Percentiles rank a stretch among this genome's conserved stretches.
Evolutionary conservation across 2,888 invertebrate species (phyloP).

Genomic region (Troides oblongomaculatus): DNA sequence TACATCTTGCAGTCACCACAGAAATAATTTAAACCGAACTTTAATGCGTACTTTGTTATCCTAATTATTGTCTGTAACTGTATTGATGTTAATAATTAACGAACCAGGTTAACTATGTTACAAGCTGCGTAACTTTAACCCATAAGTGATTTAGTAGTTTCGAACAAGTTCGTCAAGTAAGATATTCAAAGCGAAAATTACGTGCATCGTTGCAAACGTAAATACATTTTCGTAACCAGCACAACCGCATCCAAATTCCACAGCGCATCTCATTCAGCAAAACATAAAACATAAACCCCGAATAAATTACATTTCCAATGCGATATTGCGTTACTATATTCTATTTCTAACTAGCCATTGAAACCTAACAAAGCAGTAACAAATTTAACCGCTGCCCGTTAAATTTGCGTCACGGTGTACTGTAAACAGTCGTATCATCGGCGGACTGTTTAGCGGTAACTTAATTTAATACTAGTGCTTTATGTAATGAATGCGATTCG

Average conservation of each 20-base stretch:
- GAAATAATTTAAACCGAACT: no score
- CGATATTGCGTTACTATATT: constrained; percentile 43
- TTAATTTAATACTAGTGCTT: constrained; percentile 55
- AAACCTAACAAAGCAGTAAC: constrained; percentile 31
- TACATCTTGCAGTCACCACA: no score
- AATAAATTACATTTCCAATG: constrained; percentile 31
- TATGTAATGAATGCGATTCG: constrained; percentile 60
- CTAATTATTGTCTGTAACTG: background rate
- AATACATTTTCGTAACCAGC: constrained; percentile 13
- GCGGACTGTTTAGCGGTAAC: constrained; percentile 56
- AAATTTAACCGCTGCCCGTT: constrained; percentile 29
- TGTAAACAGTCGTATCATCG: constrained; percentile 37
- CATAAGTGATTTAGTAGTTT: background rate
- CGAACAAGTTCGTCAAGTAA: background rate
- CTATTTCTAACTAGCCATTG: constrained; percentile 41
- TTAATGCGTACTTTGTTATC: no score
- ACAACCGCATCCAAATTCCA: constrained; percentile 23
- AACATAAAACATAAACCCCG: constrained; percentile 33
- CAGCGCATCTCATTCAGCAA: constrained; percentile 28
- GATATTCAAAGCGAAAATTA: constrained; percentile 11
- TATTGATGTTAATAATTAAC: background rate
- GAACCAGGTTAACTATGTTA: background rate
- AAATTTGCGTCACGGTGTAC: constrained; percentile 35
- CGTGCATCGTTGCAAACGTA: constrained; percentile 5
- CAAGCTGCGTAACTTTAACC: background rate